A percentile compares a stretch with the other conserved stretches of the same genome.
Evolutionary conservation across 2,888 invertebrate species (phyloP).

Genomic region (Tridacna gigas): DNA sequence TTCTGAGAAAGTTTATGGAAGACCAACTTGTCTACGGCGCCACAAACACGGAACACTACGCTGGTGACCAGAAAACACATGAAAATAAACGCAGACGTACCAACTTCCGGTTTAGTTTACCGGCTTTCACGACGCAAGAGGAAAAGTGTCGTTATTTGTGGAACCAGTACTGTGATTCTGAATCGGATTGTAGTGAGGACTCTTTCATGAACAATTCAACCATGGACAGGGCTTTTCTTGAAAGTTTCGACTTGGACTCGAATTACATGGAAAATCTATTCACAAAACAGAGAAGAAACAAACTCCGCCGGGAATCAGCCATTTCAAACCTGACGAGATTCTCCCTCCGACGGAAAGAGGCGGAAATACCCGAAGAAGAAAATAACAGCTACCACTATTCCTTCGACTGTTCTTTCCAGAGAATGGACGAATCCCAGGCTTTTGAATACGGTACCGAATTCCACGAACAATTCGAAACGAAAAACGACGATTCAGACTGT

Average conservation of each 20-base stretch:
- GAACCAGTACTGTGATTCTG: slow-evolving; percentile 51
- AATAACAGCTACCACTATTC: slow-evolving; percentile 41
- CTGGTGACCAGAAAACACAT: not conserved
- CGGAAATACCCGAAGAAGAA: slow-evolving; percentile 14
- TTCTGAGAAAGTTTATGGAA: slow-evolving; percentile 53
- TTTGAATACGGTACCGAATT: slow-evolving; percentile 2
- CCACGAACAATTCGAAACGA: slow-evolving; percentile 9
- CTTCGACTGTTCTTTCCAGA: slow-evolving; percentile 44
- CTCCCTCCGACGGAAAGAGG: slow-evolving; percentile 12
- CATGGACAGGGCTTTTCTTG: slow-evolving; percentile 46
- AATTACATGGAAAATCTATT: slow-evolving; percentile 3
- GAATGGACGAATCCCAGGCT: slow-evolving; percentile 26
- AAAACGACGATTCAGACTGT: not conserved
- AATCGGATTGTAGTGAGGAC: slow-evolving; percentile 43
- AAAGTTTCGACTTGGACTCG: slow-evolving; percentile 2
- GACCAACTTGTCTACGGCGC: slow-evolving; percentile 29
- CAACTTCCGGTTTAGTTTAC: slow-evolving; percentile 27
- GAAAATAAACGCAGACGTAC: slow-evolving; percentile 20
- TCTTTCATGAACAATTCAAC: slow-evolving; percentile 20
- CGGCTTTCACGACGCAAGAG: slow-evolving; percentile 32
- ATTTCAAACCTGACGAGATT: slow-evolving; percentile 30
- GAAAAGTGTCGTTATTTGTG: slow-evolving; percentile 49
- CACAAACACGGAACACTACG: not conserved
- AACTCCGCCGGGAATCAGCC: slow-evolving; percentile 30
- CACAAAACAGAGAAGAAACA: slow-evolving; percentile 13